These are phyloP conservation scores for Ariolimax columbianus DNA, from an alignment of 2,888 invertebrate genomes.

Conservation along the genomic window DNA sequence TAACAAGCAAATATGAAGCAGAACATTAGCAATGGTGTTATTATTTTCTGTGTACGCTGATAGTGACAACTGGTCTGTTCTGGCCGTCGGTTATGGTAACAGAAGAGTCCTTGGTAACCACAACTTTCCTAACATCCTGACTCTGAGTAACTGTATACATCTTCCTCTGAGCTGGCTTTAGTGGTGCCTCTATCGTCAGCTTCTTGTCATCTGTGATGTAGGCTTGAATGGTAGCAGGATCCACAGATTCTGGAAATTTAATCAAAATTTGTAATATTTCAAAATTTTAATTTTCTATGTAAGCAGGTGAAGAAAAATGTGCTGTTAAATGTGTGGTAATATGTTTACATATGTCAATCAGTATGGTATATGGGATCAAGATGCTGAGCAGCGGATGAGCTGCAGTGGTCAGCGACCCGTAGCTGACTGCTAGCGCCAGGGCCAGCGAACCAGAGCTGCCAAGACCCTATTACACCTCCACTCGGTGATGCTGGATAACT, in stretches of 20 bases:
- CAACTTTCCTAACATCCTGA: constrained; percentile 71
- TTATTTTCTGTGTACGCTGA: constrained; percentile 71
- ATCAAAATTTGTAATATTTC: neutral
- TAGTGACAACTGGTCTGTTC: constrained; percentile 72
- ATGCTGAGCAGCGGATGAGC: no score
- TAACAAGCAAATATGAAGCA: neutral
- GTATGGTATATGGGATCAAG: no score
- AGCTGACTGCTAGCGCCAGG: no score
- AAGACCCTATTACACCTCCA: no score
- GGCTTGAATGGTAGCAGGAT: constrained; percentile 76
- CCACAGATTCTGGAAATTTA: constrained; percentile 62
- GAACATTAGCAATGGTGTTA: neutral
- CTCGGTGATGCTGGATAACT: no score
- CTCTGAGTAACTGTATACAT: constrained; percentile 71
- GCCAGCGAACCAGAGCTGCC: no score
- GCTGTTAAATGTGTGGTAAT: no score
- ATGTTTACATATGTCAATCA: no score
- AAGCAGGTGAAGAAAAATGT: no score
- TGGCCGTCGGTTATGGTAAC: constrained; percentile 70
- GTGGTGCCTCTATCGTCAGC: constrained; percentile 77
- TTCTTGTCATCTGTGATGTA: constrained; percentile 76
- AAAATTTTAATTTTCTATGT: neutral
- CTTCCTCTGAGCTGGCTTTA: constrained; percentile 67
- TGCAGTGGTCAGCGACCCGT: no score
- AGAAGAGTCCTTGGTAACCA: constrained; percentile 72